Evolutionary conservation across 2,113 vertebrate genomes (phyloP).

Genomic region (Platanista minor): DNA sequence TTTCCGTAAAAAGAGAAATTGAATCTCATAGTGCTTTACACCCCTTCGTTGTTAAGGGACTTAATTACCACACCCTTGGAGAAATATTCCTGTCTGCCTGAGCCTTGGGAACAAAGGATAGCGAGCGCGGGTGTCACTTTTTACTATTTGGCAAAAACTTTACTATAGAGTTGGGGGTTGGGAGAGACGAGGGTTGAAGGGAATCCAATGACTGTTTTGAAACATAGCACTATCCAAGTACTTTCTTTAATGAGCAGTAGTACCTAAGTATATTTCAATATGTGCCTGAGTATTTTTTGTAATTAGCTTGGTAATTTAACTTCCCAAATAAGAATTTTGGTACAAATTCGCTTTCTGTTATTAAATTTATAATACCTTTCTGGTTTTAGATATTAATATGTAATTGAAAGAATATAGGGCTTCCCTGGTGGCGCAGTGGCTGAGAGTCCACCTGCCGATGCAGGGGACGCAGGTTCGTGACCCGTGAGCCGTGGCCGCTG

Average conservation of each 20-base stretch:
- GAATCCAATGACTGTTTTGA: background rate
- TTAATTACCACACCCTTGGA: background rate
- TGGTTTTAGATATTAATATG: constrained; percentile 33
- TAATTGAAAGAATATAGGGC: constrained; percentile 17
- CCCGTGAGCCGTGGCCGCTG: no score
- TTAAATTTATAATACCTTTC: constrained; percentile 5
- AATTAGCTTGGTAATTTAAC: background rate
- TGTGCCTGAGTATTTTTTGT: background rate
- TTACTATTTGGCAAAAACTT: background rate
- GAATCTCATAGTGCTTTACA: background rate
- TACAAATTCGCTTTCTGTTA: constrained; percentile 31
- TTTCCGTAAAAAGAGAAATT: background rate
- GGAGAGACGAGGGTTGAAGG: background rate
- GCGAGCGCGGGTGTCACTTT: background rate
- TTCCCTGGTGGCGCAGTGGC: no score
- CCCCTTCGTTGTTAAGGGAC: background rate
- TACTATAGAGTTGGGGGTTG: background rate
- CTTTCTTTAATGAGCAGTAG: background rate
- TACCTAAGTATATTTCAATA: background rate
- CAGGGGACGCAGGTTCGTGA: no score
- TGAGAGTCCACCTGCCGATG: no score
- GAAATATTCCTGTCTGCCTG: background rate
- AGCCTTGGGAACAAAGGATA: background rate
- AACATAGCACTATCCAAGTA: no score
- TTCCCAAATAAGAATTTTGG: constrained; percentile 19